phyloP scores from a whole-genome alignment of 2,113 vertebrate genomes.

The Oceanodroma tethys region DNA sequence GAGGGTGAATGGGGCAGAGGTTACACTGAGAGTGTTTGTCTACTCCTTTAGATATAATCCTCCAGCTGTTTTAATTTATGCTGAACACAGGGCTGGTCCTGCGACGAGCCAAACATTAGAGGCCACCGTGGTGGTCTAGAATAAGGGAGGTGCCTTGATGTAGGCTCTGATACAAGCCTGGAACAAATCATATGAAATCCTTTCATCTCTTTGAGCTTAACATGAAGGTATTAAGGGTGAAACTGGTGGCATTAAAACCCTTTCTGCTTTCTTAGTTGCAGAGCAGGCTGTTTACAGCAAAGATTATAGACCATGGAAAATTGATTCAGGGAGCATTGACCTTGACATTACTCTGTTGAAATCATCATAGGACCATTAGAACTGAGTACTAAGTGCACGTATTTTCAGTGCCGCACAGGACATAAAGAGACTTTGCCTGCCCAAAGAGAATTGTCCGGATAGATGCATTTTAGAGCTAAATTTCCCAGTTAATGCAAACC shows the following conservation, averaged over 20 bases:
- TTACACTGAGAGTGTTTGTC: background rate
- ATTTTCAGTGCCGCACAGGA: background rate
- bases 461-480: background rate
- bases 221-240: background rate
- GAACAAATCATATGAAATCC: slow-evolving; percentile 10
- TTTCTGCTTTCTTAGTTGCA: slow-evolving; percentile 30
- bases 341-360: background rate
- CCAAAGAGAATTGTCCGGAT: background rate
- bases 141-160: background rate
- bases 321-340: slow-evolving; percentile 4
- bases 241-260: slow-evolving; percentile 7
- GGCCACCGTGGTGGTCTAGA: background rate
- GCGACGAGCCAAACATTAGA: background rate
- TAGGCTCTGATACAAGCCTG: background rate
- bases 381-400: background rate
- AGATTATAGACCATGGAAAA: slow-evolving; percentile 32
- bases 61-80: background rate
- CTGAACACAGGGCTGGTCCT: background rate
- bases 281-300: slow-evolving; percentile 24
- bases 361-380: background rate
- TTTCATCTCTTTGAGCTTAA: slow-evolving; percentile 2
- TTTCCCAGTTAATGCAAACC: background rate
- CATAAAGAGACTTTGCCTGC: background rate
- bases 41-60: background rate
- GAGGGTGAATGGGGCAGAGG: background rate